phyloP scores from a whole-genome alignment of 2,113 vertebrate genomes.

The Coptodon rendalli region DNA sequence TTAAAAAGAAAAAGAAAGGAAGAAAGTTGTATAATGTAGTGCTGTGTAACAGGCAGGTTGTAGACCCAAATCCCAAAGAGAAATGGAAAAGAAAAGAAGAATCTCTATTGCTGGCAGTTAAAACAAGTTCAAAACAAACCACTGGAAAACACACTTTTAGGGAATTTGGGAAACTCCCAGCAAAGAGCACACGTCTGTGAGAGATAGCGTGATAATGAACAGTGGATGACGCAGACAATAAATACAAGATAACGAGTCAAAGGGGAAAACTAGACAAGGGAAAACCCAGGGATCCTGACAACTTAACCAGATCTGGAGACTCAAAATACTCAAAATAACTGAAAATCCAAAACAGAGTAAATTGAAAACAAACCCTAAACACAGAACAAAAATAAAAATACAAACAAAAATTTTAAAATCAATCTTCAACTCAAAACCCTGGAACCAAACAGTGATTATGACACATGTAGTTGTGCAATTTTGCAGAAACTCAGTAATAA shows the following conservation, averaged over 20 bases:
- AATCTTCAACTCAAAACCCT: background rate
- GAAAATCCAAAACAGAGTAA: background rate
- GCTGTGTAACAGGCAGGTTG: background rate
- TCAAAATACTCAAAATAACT: background rate
- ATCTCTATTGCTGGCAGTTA: background rate
- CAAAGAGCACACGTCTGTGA: background rate
- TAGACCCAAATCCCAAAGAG: background rate
- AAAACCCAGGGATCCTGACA: background rate
- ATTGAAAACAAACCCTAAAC: background rate
- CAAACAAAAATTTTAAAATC: rapidly evolving
- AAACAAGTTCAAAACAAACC: background rate
- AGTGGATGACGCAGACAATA: background rate
- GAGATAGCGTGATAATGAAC: background rate
- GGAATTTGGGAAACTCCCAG: background rate
- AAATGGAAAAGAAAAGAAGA: background rate
- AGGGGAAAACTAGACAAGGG: background rate
- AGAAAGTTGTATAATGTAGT: background rate
- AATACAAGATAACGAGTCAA: background rate
- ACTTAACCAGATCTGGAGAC: background rate
- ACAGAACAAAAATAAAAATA: background rate
- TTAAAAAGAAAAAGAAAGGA: background rate
- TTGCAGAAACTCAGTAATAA: background rate
- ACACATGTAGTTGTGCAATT: background rate
- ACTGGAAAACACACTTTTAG: background rate
- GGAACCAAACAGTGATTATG: background rate